These are phyloP conservation scores for Parotia lawesii DNA, from an alignment of 2,113 vertebrate genomes.

Conservation along the genomic window DNA sequence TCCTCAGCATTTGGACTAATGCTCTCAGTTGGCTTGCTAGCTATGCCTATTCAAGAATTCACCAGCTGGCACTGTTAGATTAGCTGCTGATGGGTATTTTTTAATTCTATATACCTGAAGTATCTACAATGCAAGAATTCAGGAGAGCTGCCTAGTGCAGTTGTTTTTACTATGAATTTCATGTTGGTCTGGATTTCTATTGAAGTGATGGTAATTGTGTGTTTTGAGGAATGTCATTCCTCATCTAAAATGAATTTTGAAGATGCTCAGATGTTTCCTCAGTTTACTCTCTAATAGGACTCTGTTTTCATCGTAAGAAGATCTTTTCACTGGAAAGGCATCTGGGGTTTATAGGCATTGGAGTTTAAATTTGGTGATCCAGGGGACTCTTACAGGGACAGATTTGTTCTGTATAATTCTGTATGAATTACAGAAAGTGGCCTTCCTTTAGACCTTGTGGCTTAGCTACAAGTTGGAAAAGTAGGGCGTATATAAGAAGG, in stretches of 20 bases:
- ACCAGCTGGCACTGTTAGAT: not conserved
- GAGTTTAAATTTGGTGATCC: not conserved
- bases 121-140: not conserved
- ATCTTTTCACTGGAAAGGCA: not conserved
- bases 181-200: not conserved
- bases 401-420: not conserved
- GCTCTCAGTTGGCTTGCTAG: not conserved
- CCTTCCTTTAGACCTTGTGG: not conserved
- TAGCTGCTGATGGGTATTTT: not conserved
- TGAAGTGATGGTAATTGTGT: not conserved
- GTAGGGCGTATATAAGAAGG: rapidly evolving
- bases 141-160: not conserved
- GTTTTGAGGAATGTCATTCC: not conserved
- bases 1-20: not conserved
- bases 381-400: not conserved
- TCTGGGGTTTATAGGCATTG: not conserved
- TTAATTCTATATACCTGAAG: not conserved
- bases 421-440: not conserved
- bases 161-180: not conserved
- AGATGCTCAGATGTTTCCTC: not conserved
- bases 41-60: not conserved
- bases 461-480: not conserved
- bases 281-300: not conserved
- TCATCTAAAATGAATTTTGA: not conserved
- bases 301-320: not conserved